Conservation (phyloP, 2,888 invertebrate genomes). For the Panzeria rudis region DNA sequence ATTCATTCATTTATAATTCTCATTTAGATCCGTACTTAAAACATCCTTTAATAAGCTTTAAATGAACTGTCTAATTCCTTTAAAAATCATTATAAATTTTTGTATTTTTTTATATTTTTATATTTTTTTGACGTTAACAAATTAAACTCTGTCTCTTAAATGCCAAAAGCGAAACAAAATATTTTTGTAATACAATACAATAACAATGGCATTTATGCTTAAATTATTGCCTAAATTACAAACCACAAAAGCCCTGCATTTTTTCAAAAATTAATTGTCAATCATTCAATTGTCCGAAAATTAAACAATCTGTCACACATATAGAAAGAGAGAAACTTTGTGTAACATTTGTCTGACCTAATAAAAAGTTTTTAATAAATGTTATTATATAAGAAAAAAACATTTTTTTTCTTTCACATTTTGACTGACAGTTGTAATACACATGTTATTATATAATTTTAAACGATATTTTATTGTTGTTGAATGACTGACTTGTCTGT, state of each 20-base stretch:
- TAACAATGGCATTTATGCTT: background rate
- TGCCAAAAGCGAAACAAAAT: background rate
- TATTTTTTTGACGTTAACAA: background rate
- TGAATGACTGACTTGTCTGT: background rate
- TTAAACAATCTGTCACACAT: constrained; percentile 53
- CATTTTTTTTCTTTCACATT: constrained; percentile 10
- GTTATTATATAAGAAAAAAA: constrained; percentile 24
- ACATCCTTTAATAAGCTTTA: background rate
- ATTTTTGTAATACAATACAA: constrained; percentile 10
- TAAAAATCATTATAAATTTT: background rate
- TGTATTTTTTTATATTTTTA: background rate
- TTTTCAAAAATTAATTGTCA: constrained; percentile 50
- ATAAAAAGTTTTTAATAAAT: constrained; percentile 51
- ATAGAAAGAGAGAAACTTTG: background rate
- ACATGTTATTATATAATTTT: constrained; percentile 56
- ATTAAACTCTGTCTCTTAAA: background rate
- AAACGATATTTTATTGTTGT: constrained; percentile 37
- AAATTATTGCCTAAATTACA: constrained; percentile 16
- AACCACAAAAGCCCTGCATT: background rate
- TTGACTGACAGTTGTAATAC: constrained; percentile 64
- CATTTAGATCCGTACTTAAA: too few relatives aligned
- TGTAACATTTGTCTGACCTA: constrained; percentile 55
- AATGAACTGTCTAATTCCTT: background rate
- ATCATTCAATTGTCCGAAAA: constrained; percentile 67
- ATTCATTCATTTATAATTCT: too few relatives aligned